phyloP scores from a whole-genome alignment of 1,140 invertebrate genomes.

The Neodiprion fabricii region DNA sequence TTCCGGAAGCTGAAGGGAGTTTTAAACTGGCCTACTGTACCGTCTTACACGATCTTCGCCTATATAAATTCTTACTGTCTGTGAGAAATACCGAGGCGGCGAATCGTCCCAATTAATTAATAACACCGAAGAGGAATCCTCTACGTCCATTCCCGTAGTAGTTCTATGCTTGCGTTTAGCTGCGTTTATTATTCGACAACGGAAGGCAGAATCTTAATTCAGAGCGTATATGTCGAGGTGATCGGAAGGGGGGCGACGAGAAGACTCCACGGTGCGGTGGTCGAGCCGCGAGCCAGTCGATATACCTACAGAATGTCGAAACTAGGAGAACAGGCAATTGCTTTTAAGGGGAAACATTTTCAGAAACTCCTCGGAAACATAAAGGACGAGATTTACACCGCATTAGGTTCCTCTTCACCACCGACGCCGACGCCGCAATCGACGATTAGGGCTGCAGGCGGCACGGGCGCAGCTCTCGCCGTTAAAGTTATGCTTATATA shows the following conservation, averaged over 20 bases:
- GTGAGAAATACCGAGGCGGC: no score
- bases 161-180: neutral
- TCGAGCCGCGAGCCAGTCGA: neutral
- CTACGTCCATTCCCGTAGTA: neutral
- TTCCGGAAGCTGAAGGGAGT: no score
- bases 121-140: neutral
- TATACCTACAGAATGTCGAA: constrained; percentile 38
- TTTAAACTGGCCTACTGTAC: no score
- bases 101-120: neutral
- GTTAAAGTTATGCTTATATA: constrained; percentile 1
- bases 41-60: no score
- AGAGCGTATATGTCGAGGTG: no score
- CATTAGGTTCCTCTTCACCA: neutral
- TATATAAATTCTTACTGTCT: no score
- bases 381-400: constrained; percentile 7
- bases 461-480: neutral
- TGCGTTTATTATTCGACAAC: neutral
- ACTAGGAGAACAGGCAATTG: constrained; percentile 52
- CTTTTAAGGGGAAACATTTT: constrained; percentile 45
- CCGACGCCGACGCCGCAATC: neutral
- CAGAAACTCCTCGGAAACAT: constrained; percentile 5
- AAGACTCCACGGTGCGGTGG: neutral
- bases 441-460: neutral
- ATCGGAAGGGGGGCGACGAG: no score
- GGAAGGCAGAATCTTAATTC: neutral